Percentiles rank a stretch among this genome's conserved stretches.
phyloP scores from a whole-genome alignment of 2,797 vertebrate genomes.

The Brachyrhaphis roseni region DNA sequence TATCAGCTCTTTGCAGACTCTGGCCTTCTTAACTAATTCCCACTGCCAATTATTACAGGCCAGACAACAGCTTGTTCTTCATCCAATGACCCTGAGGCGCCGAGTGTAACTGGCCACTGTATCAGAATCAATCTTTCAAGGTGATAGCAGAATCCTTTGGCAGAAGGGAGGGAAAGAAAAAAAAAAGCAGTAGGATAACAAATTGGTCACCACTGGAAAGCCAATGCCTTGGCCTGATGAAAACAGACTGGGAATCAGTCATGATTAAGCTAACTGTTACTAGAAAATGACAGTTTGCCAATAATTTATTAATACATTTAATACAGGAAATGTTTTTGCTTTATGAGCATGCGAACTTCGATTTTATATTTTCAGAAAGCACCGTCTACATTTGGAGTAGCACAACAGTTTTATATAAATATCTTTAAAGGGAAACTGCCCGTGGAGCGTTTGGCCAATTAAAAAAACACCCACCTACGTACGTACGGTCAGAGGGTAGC shows the following conservation, averaged over 20 bases:
- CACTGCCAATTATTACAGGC: slow-evolving; percentile 34
- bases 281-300: not conserved
- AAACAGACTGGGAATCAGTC: not conserved
- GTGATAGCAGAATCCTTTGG: not conserved
- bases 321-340: not conserved
- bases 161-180: not conserved
- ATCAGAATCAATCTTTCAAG: slow-evolving; percentile 62
- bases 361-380: not conserved
- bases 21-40: slow-evolving; percentile 32
- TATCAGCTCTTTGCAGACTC: slow-evolving; percentile 30
- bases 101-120: slow-evolving; percentile 33
- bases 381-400: too few species aligned
- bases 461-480: not conserved
- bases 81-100: slow-evolving; percentile 55
- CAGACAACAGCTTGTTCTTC: slow-evolving; percentile 50
- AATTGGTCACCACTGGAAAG: not conserved
- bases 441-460: not conserved
- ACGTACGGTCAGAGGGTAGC: not conserved
- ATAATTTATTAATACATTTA: not conserved
- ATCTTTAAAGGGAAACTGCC: not conserved
- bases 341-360: not conserved
- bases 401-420: not conserved
- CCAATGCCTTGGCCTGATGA: not conserved
- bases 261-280: not conserved
- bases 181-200: not conserved